Base-by-base conservation (phyloP, 2,113 vertebrate genomes). In the Dendrocopos noguchii region DNA sequence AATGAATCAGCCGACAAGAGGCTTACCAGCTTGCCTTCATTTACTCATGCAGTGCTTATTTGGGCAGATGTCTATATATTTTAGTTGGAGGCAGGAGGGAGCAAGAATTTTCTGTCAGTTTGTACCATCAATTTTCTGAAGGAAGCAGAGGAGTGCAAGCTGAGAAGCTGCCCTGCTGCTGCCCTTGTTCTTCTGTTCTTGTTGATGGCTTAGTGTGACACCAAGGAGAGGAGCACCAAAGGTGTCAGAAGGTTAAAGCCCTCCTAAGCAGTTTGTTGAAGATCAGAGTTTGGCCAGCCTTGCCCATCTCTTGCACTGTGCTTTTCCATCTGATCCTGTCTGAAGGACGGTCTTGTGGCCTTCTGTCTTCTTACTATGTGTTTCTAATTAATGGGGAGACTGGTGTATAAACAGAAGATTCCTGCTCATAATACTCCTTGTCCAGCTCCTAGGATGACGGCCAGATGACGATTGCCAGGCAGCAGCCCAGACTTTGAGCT, bases 1-100 rank as follows among this genome's bases (percentile, higher is more conserved):
- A 96, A 95, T 96, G 94, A 96, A 96, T 96, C 95, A 96, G 94
- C 93, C 6, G 82, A 91, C 87, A 46, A 93, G 92, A 96, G 74
- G 94, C 80, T 96, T 95, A 96, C 94, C 93, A 95, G 91, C 93
- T 95, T 0, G 87, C 94, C 87, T 95, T 92, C 82, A 91, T 93
- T 96, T 96, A 95, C 96, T 95, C 93, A 80, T 19, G 7, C 55
- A 61, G 77, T 96, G 96, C 90, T 96, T 95, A 94, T 86, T 96
- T 96, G 93, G 96, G 94, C 94, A 96, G 85, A 94, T 91, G 87
- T 94, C 76, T 92, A 18, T 92, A 33, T 96, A 55, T 96, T 96
- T 95, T 95, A 91, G 65, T 94, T 92, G 95, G 94, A 96, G 82
- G 82, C 70, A 95, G 73, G 73, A 96, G 72, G 59, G 76, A 94